phyloP scores from a whole-genome alignment of 1,140 invertebrate species.

The Daktulosphaira vitifoliae region DNA sequence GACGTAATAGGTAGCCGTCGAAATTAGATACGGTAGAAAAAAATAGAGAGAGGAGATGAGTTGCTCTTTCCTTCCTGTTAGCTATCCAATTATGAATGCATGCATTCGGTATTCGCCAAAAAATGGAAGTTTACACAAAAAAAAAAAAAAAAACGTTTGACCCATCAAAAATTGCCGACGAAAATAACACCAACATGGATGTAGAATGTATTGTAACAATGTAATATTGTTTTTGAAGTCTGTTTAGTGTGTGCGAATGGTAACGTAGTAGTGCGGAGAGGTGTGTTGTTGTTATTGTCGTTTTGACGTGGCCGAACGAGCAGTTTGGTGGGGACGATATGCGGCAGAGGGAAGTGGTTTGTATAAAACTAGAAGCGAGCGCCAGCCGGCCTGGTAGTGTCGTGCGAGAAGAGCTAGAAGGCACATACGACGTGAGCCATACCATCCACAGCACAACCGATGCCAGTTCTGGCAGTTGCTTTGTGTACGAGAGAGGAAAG shows the following conservation, averaged over 20 bases:
- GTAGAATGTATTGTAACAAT: background rate
- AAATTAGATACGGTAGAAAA: no score
- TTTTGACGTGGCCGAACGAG: background rate
- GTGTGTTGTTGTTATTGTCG: background rate
- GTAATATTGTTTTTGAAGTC: background rate
- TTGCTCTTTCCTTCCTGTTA: no score
- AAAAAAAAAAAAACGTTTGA: no score
- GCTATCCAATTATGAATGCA: no score
- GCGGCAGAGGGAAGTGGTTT: background rate
- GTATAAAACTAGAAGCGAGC: slow-evolving; percentile 12
- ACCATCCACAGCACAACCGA: no score
- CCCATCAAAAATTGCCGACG: no score
- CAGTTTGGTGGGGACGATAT: no score
- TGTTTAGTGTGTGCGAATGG: background rate
- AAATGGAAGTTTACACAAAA: no score
- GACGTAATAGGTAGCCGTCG: no score
- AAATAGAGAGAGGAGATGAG: no score
- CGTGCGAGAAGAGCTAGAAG: background rate
- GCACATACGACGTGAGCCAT: background rate
- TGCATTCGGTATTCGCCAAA: no score
- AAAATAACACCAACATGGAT: no score
- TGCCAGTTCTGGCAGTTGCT: background rate
- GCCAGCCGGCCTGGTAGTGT: slow-evolving; percentile 6
- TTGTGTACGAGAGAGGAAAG: background rate
- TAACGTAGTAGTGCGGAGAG: background rate